Evolutionary conservation across 2,888 invertebrate species (phyloP), one percentile per base, ranked within the genome.

Genomic region (Lottia gigantea): DNA sequence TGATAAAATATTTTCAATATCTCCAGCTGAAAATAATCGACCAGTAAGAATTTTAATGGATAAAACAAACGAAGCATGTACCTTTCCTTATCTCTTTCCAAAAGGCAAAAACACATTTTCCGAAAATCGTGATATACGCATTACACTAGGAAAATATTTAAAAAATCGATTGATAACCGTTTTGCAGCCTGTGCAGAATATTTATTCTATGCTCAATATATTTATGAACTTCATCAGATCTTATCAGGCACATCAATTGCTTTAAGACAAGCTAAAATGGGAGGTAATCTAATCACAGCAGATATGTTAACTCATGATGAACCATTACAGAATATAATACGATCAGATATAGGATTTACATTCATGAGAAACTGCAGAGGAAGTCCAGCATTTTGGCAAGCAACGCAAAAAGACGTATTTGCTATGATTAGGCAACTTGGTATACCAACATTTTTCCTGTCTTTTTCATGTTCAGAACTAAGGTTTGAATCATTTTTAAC

Each of bases 1-100:
- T 26, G 66, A 76, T 46, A 40, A 70, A 7, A 68, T 70, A 8
- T 68, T 68, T 49, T 64, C 46, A 66, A n/a, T 76, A 8, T 72
- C 76, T 16, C 76, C 72, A 15, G 70, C 62, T 14, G 74, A 74
- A 68, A 71, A 67, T 4, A 64, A 70, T 19, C 65, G 26, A 15
- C 74, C 74, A 23, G n/a, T 70, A 2, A 46, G 55, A 15, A 49
- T 74, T 19, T 66, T 70, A 26, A 64, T 65, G 46, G 66, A 65
- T 63, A 25, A 55, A n/a, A 68, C 63, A 12, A 69, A 63, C 61
- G 68, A 71, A 64, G 72, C 67, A 25, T 66, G 46, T 47, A 19
- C 74, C 7, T 74, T 72, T 63, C 74, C 74, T 26, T 62, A 40
- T 23, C 71, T 46, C n/a, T 74, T 68, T 49, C 74, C 74, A 45